Conservation (phyloP, 2,888 invertebrate species). For the Torymus aiolomorphi region DNA sequence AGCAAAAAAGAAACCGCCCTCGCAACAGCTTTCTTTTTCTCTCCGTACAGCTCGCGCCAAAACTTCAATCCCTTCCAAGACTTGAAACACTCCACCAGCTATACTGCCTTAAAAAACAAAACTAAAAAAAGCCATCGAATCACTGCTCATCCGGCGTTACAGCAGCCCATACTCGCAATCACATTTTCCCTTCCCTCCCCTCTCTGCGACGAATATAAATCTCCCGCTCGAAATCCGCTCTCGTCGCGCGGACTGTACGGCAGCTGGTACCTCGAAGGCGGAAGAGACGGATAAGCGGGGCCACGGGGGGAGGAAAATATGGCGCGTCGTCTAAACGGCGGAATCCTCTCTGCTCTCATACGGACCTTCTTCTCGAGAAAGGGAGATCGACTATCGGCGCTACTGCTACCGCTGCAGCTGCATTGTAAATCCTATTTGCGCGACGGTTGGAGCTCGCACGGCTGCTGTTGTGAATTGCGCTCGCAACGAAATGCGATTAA, state of each 20-base stretch:
- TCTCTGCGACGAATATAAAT: background rate
- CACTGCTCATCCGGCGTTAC: too few species aligned
- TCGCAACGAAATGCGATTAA: background rate
- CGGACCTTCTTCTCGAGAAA: background rate
- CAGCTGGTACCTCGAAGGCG: background rate
- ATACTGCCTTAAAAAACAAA: too few species aligned
- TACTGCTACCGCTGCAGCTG: background rate
- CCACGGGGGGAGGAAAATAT: background rate
- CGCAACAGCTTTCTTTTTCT: too few species aligned
- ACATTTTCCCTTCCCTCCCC: too few species aligned
- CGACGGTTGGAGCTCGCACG: background rate
- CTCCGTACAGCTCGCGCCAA: too few species aligned
- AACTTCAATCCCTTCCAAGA: too few species aligned
- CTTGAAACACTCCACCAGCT: too few species aligned
- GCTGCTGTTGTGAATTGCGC: too few species aligned
- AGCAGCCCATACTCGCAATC: too few species aligned
- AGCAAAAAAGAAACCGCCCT: too few species aligned
- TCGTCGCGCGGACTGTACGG: background rate
- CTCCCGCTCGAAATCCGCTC: conserved; percentile 5
- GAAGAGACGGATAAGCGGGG: conserved; percentile 4
- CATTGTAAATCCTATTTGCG: conserved; percentile 38
- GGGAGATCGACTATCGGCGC: conserved; percentile 25
- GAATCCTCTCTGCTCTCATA: conserved; percentile 22
- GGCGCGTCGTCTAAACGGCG: background rate
- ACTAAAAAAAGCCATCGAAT: too few species aligned